Evolutionary conservation across 2,797 vertebrate species (phyloP).

Genomic region (Aselliscus stoliczkanus): DNA sequence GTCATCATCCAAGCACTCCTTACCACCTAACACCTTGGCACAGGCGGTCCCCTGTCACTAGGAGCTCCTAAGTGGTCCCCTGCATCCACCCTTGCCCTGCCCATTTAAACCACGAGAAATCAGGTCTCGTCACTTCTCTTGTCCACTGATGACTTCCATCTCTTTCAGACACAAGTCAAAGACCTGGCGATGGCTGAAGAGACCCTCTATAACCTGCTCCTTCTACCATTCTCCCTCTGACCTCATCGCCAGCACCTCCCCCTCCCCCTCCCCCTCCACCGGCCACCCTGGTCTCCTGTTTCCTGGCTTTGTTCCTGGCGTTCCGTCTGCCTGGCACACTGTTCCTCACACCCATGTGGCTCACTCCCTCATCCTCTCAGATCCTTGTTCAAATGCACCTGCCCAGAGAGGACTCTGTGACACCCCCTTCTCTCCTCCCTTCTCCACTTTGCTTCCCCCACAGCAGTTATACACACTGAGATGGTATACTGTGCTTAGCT

Average conservation of each 20-base stretch:
- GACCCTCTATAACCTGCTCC: too few relatives aligned
- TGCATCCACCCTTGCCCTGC: background rate
- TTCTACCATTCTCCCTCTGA: background rate
- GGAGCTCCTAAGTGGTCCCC: background rate
- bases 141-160: background rate
- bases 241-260: background rate
- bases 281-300: background rate
- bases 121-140: background rate
- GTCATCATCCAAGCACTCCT: rapidly evolving
- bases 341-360: rapidly evolving
- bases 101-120: background rate
- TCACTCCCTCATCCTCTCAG: background rate
- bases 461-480: background rate
- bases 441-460: background rate
- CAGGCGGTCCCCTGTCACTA: background rate
- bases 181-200: background rate
- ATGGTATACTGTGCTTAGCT: rapidly evolving
- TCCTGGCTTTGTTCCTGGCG: background rate
- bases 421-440: rapidly evolving
- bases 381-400: background rate
- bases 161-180: background rate
- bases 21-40: rapidly evolving
- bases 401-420: background rate
- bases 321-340: rapidly evolving
- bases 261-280: rapidly evolving